Base-by-base conservation (phyloP, 23 tunicate species). In the Ciona savignyi region DNA sequence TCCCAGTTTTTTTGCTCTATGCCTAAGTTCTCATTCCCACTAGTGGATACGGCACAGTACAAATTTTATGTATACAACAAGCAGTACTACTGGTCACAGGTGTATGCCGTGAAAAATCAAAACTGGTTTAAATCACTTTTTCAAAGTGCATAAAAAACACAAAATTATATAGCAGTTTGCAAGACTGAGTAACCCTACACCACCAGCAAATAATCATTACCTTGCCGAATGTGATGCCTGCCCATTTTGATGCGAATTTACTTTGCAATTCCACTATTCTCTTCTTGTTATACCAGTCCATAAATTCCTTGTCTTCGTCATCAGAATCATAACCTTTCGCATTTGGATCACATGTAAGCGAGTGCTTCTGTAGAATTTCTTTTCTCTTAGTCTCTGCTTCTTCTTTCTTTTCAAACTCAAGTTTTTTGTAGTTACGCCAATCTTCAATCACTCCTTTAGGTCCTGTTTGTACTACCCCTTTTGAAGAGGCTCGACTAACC, bases 381-480 rank as follows among this genome's bases (percentile, higher is more conserved):
- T 76, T 63, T 24, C 82, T 51, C 75, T 85, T 77, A 1, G 34
- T 51, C 29, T 74, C 79, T 74, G 76, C 77, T 60, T 76, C 84
- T 71, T 80, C 82, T 35, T 69, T 63, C 75, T 84, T 71, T 75
- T 84, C 90, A 35, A 35, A 32, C 42, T 85, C 84, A 70, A 81
- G 20, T 6, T 79, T 78, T 42, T 80, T 80, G 48, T 75, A 91
- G 27, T 67, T 72, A 32, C 75, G 66, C 97, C 97, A 91, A 66
- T 91, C 97, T 76, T 80, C 91, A 42, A 91, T 91, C 1, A 91
- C 97, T 2, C 97, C 97, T 80, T 91, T 91, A 4, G 97, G 97
- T 1, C 97, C 97, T 48, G 91, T 85, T 61, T 85, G 80, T 1
- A 69, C 71, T 24, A 70, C 76, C 32, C 70, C 25, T 67, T 75